phyloP scores from a whole-genome alignment of 1,140 invertebrate genomes.

The Hirudo medicinalis region DNA sequence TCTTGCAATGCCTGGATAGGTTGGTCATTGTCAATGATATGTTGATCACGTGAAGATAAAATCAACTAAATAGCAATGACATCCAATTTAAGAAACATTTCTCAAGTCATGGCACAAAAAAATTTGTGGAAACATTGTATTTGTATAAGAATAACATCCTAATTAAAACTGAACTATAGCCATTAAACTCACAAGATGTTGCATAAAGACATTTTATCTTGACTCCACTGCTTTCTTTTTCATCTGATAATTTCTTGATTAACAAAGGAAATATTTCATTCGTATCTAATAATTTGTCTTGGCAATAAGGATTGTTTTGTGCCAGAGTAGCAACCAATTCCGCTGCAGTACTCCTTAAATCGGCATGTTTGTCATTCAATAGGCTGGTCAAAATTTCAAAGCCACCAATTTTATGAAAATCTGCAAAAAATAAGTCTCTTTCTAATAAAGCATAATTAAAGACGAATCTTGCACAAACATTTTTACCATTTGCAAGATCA shows the following conservation, averaged over 20 bases:
- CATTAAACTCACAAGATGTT: slow-evolving; percentile 7
- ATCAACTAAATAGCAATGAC: no score
- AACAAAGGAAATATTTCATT: no score
- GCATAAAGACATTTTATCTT: not conserved
- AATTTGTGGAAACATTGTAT: no score
- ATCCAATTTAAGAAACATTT: no score
- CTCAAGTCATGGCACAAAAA: no score
- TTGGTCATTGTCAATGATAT: no score
- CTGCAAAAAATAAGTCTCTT: slow-evolving; percentile 37
- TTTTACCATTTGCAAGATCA: slow-evolving; percentile 57
- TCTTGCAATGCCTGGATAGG: slow-evolving; percentile 48
- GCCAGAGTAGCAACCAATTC: slow-evolving; percentile 56
- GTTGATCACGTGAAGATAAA: no score
- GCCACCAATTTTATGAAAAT: slow-evolving; percentile 67
- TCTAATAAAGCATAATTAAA: not conserved
- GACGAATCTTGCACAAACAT: not conserved
- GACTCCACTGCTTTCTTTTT: slow-evolving; percentile 1
- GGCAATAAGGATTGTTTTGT: slow-evolving; percentile 67
- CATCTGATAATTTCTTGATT: no score
- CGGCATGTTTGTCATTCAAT: slow-evolving; percentile 49
- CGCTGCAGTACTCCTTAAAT: slow-evolving; percentile 51
- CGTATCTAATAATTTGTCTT: slow-evolving; percentile 49
- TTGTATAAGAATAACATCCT: no score
- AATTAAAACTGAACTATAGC: not conserved
- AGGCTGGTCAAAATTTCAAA: slow-evolving; percentile 55